Conservation (phyloP, 2,797 vertebrate species). For the Thamnophis elegans region DNA sequence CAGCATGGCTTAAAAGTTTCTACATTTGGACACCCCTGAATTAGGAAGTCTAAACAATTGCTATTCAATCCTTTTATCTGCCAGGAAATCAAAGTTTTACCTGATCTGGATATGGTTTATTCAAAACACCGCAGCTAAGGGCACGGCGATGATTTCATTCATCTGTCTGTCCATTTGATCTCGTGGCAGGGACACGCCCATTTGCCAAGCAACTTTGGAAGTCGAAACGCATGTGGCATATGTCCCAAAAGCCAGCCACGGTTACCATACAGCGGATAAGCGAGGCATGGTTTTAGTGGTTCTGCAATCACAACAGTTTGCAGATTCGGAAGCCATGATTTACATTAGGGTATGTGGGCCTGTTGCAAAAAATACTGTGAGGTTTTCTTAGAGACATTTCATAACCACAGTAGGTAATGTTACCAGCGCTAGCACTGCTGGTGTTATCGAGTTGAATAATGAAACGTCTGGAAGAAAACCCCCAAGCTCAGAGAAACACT, state of each 20-base stretch:
- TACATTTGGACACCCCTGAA: too few relatives aligned
- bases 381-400: too few relatives aligned
- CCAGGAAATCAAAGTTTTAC: neutral
- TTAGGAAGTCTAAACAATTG: neutral
- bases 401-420: too few relatives aligned
- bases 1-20: too few relatives aligned
- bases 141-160: neutral
- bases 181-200: neutral
- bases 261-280: neutral
- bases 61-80: neutral
- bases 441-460: too few relatives aligned
- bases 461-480: too few relatives aligned
- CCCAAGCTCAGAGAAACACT: too few relatives aligned
- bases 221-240: neutral
- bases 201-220: neutral
- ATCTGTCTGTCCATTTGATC: neutral
- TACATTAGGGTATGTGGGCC: neutral
- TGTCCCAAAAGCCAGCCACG: neutral
- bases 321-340: neutral
- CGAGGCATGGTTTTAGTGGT: neutral
- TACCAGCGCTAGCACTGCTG: too few relatives aligned
- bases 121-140: neutral
- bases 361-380: neutral
- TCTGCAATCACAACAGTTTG: neutral
- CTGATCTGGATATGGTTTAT: neutral